Evolutionary conservation across 2,888 invertebrate genomes (phyloP).

Genomic region (Dasypogon diadema): DNA sequence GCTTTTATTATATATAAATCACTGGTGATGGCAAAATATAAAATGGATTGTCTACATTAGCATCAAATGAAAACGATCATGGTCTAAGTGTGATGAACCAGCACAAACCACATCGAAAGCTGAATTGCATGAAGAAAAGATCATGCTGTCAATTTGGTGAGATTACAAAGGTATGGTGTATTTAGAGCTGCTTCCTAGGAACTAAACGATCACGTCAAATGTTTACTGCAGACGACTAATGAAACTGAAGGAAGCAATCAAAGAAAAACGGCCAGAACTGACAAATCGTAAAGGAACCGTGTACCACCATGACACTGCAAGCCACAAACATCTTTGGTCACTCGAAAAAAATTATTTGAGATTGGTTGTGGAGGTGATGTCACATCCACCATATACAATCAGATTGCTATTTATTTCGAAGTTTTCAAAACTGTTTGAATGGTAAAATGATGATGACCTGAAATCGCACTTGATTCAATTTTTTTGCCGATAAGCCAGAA

Average conservation of each 20-base stretch:
- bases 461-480: background rate
- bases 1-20: too few relatives aligned
- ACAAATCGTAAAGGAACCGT: background rate
- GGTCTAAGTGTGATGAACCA: background rate
- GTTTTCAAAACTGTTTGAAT: too few relatives aligned
- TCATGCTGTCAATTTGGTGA: background rate
- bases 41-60: background rate
- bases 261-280: background rate
- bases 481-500: conserved; percentile 1
- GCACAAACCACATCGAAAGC: background rate
- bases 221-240: background rate
- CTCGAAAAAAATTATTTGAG: background rate
- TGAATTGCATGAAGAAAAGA: background rate
- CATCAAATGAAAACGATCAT: background rate
- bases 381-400: background rate
- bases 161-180: background rate
- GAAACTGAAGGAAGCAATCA: background rate
- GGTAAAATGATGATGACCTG: too few relatives aligned
- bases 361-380: background rate
- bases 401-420: too few relatives aligned
- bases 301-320: background rate
- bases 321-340: background rate
- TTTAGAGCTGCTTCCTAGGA: background rate
- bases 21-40: too few relatives aligned
- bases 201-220: background rate